Percentiles rank a stretch among this genome's conserved stretches.
Conservation (phyloP, 1,140 invertebrate species). For the Cecropterus lyciades region DNA sequence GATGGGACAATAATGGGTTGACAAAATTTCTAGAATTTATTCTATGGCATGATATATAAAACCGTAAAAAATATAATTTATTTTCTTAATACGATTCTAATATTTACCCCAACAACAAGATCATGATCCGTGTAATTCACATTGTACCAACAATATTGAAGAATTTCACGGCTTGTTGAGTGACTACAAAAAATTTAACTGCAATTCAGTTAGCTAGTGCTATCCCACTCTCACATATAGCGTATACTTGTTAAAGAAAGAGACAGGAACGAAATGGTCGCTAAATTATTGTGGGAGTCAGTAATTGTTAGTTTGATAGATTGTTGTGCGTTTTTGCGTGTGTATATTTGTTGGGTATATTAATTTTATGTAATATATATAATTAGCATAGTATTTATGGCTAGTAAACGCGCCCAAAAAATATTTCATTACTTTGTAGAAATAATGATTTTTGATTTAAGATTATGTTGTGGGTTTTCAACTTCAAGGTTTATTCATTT, state of each 20-base stretch:
- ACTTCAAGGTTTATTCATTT: too few relatives aligned
- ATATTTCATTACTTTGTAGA: too few relatives aligned
- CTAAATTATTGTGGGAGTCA: slow-evolving; percentile 3
- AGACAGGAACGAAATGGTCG: slow-evolving; percentile 1
- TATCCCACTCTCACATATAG: background rate
- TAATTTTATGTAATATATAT: slow-evolving; percentile 3
- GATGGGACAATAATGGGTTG: too few relatives aligned
- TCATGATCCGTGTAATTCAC: slow-evolving; percentile 21
- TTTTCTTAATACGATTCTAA: background rate
- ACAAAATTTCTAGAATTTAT: too few relatives aligned
- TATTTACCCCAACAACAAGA: slow-evolving; percentile 12
- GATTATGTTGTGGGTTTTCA: too few relatives aligned
- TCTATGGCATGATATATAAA: too few relatives aligned
- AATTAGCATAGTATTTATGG: too few relatives aligned
- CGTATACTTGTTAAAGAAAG: background rate
- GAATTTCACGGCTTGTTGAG: slow-evolving; percentile 41
- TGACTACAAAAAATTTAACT: slow-evolving; percentile 13
- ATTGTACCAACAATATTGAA: slow-evolving; percentile 19
- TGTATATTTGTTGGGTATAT: slow-evolving; percentile 14
- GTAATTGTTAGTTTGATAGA: slow-evolving; percentile 15
- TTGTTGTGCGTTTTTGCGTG: slow-evolving; percentile 4
- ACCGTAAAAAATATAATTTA: background rate
- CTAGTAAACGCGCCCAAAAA: too few relatives aligned
- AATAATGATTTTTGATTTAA: too few relatives aligned
- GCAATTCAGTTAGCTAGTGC: background rate